phyloP scores from a whole-genome alignment of 1,140 invertebrate species.

The Augochlora pura region DNA sequence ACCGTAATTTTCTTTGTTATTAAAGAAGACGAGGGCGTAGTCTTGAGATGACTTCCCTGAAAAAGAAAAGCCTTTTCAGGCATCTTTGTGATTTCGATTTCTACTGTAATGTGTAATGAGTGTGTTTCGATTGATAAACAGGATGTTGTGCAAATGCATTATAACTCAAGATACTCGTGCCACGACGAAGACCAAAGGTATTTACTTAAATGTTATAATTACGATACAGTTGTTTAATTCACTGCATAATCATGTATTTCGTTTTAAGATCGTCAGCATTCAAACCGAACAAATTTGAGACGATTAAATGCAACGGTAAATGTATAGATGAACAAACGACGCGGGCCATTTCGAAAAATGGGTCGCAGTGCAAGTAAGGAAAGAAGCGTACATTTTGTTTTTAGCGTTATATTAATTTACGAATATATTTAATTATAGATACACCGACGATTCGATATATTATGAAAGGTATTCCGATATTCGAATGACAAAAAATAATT shows the following conservation, averaged over 20 bases:
- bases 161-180: background rate
- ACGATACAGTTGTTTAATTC: slow-evolving; percentile 6
- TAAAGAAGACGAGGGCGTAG: background rate
- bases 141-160: slow-evolving; percentile 41
- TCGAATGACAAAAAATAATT: slow-evolving; percentile 26
- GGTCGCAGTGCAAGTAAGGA: slow-evolving; percentile 22
- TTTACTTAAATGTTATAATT: slow-evolving; percentile 17
- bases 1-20: background rate
- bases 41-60: background rate
- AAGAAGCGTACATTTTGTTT: background rate
- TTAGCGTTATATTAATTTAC: background rate
- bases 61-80: background rate
- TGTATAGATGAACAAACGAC: background rate
- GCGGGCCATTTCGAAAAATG: background rate
- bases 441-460: slow-evolving; percentile 1
- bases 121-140: slow-evolving; percentile 22
- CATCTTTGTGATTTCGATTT: background rate
- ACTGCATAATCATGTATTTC: background rate
- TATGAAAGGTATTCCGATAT: slow-evolving; percentile 26
- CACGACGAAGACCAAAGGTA: background rate
- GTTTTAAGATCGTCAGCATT: background rate
- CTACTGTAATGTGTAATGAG: background rate
- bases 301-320: no score
- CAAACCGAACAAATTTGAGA: background rate
- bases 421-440: slow-evolving; percentile 1